These are phyloP conservation scores for Penelope pileata DNA, from an alignment of 2,113 vertebrate species.

Conservation along the genomic window DNA sequence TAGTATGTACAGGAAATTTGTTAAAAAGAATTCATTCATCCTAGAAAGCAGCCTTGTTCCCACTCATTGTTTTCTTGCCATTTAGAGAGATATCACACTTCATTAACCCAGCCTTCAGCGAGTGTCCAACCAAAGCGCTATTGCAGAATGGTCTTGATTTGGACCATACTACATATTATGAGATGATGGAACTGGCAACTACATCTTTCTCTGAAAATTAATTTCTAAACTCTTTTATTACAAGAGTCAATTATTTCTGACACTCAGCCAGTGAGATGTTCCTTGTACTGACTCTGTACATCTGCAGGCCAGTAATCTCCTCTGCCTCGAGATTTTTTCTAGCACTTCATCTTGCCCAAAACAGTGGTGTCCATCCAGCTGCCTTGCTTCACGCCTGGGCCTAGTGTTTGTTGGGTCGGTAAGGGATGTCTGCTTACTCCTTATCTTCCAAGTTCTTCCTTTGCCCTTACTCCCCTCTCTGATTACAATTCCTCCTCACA, in stretches of 20 bases:
- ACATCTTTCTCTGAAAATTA: neutral
- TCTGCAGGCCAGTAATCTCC: neutral
- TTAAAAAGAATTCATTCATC: neutral
- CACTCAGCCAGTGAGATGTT: neutral
- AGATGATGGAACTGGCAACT: neutral
- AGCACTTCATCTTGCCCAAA: neutral
- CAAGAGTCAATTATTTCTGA: neutral
- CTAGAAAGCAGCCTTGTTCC: neutral
- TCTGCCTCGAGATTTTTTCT: neutral
- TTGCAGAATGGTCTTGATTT: neutral
- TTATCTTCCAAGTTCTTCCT: neutral
- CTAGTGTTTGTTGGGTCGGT: neutral
- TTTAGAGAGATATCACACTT: neutral
- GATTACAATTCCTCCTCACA: neutral
- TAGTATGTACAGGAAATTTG: neutral
- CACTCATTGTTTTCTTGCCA: neutral
- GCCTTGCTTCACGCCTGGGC: neutral
- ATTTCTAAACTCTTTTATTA: neutral
- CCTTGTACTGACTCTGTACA: neutral
- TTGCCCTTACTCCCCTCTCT: neutral
- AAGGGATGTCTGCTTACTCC: neutral
- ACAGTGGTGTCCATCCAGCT: neutral
- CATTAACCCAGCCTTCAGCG: neutral
- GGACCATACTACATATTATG: neutral
- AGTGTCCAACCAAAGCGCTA: neutral